Percentiles rank a stretch among this genome's conserved stretches.
Conservation (phyloP, 2,888 invertebrate species). For the Drosophila setosimentum region DNA sequence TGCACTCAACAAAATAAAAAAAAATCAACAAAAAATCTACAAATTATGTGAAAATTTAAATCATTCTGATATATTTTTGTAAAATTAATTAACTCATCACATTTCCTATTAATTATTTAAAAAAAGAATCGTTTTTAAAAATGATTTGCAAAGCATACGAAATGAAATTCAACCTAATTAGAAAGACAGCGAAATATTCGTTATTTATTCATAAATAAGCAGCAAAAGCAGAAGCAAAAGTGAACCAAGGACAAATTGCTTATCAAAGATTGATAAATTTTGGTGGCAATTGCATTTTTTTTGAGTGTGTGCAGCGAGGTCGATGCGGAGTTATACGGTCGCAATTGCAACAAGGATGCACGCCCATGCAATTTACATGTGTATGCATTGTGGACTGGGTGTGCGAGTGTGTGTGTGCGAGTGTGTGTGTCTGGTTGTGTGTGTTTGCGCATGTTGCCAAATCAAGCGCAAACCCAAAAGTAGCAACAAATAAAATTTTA, state of each 20-base stretch:
- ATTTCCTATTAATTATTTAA: not conserved
- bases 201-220: not conserved
- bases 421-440: slow-evolving; percentile 21
- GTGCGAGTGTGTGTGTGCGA: not conserved
- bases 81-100: not conserved
- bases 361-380: slow-evolving; percentile 67
- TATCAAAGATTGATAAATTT: not conserved
- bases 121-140: not conserved
- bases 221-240: not conserved
- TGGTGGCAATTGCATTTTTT: not conserved
- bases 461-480: slow-evolving; percentile 80
- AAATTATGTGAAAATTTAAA: not conserved
- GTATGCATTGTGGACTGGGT: slow-evolving; percentile 30
- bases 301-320: not conserved
- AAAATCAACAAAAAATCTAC: too few species aligned
- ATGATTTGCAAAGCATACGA: not conserved
- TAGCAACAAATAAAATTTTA: slow-evolving; percentile 81
- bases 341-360: slow-evolving; percentile 46
- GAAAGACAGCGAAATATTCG: too few species aligned
- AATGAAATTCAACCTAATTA: too few species aligned
- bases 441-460: slow-evolving; percentile 60
- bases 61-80: not conserved
- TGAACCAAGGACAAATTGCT: not conserved
- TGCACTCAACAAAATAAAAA: not conserved
- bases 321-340: not conserved